Percentiles rank a stretch among this genome's conserved stretches.
Conservation (phyloP, 1,140 invertebrate species). For the Melipona quadrifasciata region DNA sequence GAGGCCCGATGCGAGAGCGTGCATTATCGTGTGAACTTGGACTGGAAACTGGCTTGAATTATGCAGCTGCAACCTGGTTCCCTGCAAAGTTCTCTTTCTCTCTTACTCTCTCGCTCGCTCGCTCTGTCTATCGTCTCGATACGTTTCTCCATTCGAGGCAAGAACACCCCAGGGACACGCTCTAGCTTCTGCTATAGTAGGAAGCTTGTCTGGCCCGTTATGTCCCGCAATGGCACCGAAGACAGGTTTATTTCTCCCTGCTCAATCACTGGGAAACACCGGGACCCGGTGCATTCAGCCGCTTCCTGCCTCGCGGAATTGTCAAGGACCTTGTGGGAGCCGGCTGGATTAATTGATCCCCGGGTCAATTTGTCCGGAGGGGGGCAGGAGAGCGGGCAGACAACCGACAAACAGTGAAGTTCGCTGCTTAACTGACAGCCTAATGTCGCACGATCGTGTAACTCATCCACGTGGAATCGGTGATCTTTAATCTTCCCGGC, state of each 20-base stretch:
- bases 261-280: slow-evolving; percentile 51
- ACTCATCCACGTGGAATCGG: slow-evolving; percentile 7
- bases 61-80: slow-evolving; percentile 56
- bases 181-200: slow-evolving; percentile 54
- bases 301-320: slow-evolving; percentile 40
- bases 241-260: slow-evolving; percentile 67
- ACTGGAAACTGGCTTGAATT: slow-evolving; percentile 59
- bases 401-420: slow-evolving; percentile 1
- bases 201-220: slow-evolving; percentile 67
- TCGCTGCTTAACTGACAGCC: not conserved
- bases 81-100: slow-evolving; percentile 16
- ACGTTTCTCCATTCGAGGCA: slow-evolving; percentile 35
- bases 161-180: slow-evolving; percentile 62
- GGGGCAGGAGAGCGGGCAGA: no score
- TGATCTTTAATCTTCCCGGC: slow-evolving; percentile 19
- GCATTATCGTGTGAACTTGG: slow-evolving; percentile 64
- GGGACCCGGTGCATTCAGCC: slow-evolving; percentile 11
- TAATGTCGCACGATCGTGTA: slow-evolving; percentile 18
- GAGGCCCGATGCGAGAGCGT: slow-evolving; percentile 25
- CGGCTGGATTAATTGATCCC: slow-evolving; percentile 30
- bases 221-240: slow-evolving; percentile 60
- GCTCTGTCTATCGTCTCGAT: not conserved
- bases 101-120: slow-evolving; percentile 8
- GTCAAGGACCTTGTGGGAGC: slow-evolving; percentile 4
- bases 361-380: slow-evolving; percentile 8